Evolutionary conservation across 30 jellyfish, hydroid and myxozoan genomes (phyloP).

Genomic region (Turritopsis dohrnii): DNA sequence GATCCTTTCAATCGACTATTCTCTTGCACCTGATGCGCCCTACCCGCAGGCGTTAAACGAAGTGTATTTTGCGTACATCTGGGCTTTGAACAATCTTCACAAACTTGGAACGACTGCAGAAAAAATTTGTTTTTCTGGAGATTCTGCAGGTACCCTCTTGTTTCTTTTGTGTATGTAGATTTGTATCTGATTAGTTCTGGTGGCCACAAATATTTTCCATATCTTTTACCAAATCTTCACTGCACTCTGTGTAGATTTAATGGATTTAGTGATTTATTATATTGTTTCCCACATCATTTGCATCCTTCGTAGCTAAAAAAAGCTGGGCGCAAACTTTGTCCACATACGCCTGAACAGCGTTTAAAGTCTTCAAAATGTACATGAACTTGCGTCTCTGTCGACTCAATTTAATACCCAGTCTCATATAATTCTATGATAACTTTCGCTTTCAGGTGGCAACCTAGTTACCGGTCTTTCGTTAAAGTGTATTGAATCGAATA

Average conservation of each 20-base stretch:
- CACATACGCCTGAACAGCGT: too few relatives aligned
- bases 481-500: conserved; percentile 58
- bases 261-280: too few relatives aligned
- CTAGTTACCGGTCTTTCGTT: conserved; percentile 72
- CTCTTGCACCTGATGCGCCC: conserved; percentile 94
- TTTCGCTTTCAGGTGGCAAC: conserved; percentile 64
- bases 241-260: too few relatives aligned
- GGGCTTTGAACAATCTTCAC: conserved; percentile 79
- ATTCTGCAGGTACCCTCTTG: conserved; percentile 84
- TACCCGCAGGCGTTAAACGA: conserved; percentile 97
- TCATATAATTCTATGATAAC: not conserved
- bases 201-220: not conserved
- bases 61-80: conserved; percentile 77
- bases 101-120: conserved; percentile 85
- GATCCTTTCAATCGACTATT: conserved; percentile 85
- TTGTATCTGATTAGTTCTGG: not conserved
- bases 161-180: not conserved
- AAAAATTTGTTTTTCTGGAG: conserved; percentile 82
- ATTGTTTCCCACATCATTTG: too few relatives aligned
- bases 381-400: too few relatives aligned
- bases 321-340: too few relatives aligned
- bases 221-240: too few relatives aligned
- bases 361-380: too few relatives aligned
- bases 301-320: too few relatives aligned
- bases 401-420: not conserved